Conservation (phyloP, 2,888 invertebrate genomes). For the Eupithecia subumbrata region DNA sequence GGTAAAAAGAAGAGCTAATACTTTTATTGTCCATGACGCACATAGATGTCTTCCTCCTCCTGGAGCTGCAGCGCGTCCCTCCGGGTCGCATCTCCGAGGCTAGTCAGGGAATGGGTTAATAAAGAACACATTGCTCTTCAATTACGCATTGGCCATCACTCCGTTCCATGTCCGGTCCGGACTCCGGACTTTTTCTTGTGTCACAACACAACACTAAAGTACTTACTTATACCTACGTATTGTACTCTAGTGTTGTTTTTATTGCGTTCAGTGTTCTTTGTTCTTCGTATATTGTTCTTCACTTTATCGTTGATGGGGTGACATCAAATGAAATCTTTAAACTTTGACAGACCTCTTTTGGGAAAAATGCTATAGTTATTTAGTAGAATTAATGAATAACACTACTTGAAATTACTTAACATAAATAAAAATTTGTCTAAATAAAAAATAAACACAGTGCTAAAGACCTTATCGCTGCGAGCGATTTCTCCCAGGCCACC, state of each 20-base stretch:
- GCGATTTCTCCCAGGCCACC: too few relatives aligned
- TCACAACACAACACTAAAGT: constrained; percentile 8
- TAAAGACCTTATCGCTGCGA: too few relatives aligned
- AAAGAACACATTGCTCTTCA: background rate
- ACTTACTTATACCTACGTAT: background rate
- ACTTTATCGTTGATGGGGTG: constrained; percentile 1
- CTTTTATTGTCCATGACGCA: background rate
- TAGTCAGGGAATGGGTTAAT: background rate
- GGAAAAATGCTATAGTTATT: background rate
- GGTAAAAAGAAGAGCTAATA: background rate
- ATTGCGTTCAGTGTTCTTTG: constrained; percentile 12
- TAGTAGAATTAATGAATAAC: too few relatives aligned
- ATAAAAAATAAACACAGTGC: too few relatives aligned
- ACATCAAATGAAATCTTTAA: constrained; percentile 13
- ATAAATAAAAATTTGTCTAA: too few relatives aligned
- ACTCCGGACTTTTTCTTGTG: background rate
- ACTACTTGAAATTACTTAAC: too few relatives aligned
- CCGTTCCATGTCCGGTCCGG: background rate
- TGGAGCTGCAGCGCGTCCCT: background rate
- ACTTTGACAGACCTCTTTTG: background rate
- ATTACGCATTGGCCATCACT: background rate
- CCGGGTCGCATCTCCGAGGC: background rate
- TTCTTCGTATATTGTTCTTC: background rate
- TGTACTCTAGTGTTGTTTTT: constrained; percentile 3
- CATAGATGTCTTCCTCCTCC: background rate